Evolutionary conservation across 1,140 invertebrate species (phyloP).

Genomic region (Onthophagus taurus): DNA sequence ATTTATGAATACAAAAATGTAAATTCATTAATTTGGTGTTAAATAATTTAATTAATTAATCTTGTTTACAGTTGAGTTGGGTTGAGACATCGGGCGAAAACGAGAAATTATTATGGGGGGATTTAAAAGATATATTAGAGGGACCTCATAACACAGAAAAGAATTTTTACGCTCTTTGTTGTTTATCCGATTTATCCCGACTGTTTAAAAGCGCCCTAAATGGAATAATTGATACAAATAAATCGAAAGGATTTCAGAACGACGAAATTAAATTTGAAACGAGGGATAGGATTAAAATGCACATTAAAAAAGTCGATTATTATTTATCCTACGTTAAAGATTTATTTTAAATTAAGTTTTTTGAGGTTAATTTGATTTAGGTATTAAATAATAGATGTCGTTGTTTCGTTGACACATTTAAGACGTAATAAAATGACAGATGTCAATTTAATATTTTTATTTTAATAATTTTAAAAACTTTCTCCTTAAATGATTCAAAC

Average conservation of each 20-base stretch:
- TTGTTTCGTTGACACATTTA: too few species aligned
- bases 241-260: constrained; percentile 41
- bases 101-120: constrained; percentile 34
- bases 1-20: constrained; percentile 46
- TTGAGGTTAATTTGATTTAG: too few species aligned
- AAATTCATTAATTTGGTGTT: constrained; percentile 23
- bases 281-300: constrained; percentile 45
- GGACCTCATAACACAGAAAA: constrained; percentile 39
- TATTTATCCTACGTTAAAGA: constrained; percentile 53
- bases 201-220: constrained; percentile 42
- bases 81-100: constrained; percentile 37
- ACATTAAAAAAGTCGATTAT: constrained; percentile 59
- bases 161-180: constrained; percentile 41
- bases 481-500: too few species aligned
- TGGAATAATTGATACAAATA: constrained; percentile 26
- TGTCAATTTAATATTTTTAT: too few species aligned
- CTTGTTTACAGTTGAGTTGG: constrained; percentile 34
- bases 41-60: constrained; percentile 12
- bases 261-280: constrained; percentile 42
- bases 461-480: too few species aligned
- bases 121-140: constrained; percentile 38
- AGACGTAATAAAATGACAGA: too few species aligned
- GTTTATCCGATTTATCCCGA: constrained; percentile 51
- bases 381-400: too few species aligned
- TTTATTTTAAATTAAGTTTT: too few species aligned